Percentiles rank a stretch among this genome's conserved stretches.
Conservation (phyloP, 2,888 invertebrate species). For the Xestoiulus laeticollis region DNA sequence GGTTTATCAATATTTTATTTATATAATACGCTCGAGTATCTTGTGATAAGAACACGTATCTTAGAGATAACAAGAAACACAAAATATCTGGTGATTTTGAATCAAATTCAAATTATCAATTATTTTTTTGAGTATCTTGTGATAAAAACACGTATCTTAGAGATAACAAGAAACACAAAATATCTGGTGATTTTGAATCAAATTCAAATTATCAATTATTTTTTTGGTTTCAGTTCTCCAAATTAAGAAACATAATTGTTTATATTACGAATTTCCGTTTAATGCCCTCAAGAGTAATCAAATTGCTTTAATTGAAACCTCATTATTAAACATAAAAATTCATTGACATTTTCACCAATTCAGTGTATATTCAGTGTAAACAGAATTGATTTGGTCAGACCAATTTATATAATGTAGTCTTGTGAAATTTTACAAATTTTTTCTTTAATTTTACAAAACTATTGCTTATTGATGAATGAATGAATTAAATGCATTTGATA, state of each 20-base stretch:
- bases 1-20: background rate
- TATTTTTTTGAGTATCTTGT: background rate
- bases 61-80: background rate
- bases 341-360: no score
- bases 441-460: no score
- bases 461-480: no score
- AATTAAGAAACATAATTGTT: no score
- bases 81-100: background rate
- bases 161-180: background rate
- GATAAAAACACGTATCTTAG: background rate
- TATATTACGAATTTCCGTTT: background rate
- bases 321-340: no score
- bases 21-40: background rate
- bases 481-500: no score
- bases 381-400: no score
- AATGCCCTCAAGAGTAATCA: background rate
- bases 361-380: no score
- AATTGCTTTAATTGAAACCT: background rate
- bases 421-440: no score
- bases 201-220: background rate
- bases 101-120: no score
- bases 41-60: background rate
- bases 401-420: no score
- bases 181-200: background rate
- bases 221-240: background rate